Evolutionary conservation across 2,888 invertebrate genomes (phyloP).

Genomic region (Hirtodrosophila trivittata): DNA sequence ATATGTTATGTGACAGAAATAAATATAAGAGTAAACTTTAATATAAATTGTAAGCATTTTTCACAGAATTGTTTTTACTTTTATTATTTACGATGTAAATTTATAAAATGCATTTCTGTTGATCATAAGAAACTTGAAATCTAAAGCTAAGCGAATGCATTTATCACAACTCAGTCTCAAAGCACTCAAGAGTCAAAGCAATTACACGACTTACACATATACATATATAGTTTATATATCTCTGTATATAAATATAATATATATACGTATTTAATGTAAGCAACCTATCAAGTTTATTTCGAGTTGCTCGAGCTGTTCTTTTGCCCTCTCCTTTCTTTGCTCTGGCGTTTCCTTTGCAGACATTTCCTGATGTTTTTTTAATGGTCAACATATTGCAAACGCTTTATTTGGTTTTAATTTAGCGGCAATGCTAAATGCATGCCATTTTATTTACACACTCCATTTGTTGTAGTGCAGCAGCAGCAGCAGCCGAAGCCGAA

Average conservation of each 20-base stretch:
- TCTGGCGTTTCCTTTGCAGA: slow-evolving; percentile 6
- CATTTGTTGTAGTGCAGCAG: slow-evolving; percentile 45
- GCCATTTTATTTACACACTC: slow-evolving; percentile 60
- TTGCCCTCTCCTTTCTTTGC: slow-evolving; percentile 2
- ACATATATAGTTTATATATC: no score
- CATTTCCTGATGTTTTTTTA: slow-evolving; percentile 36
- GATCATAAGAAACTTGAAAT: no score
- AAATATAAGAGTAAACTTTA: no score
- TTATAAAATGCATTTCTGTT: no score
- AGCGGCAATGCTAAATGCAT: slow-evolving; percentile 55
- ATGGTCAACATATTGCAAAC: slow-evolving; percentile 48
- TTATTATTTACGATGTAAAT: no score
- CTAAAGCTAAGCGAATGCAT: no score
- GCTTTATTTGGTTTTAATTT: slow-evolving; percentile 63
- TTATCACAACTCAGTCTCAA: no score
- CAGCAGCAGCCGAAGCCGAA: slow-evolving; percentile 18
- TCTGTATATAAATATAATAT: not conserved
- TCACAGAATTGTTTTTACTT: no score
- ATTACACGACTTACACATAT: no score
- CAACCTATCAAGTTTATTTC: slow-evolving; percentile 16
- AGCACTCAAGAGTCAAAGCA: no score
- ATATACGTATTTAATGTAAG: slow-evolving; percentile 29
- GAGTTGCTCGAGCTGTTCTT: slow-evolving; percentile 3
- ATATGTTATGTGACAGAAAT: no score
- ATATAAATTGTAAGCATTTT: no score